A percentile compares a stretch with the other conserved stretches of the same genome.
phyloP scores from a whole-genome alignment of 1,140 invertebrate species.

The Eriosoma lanigerum region DNA sequence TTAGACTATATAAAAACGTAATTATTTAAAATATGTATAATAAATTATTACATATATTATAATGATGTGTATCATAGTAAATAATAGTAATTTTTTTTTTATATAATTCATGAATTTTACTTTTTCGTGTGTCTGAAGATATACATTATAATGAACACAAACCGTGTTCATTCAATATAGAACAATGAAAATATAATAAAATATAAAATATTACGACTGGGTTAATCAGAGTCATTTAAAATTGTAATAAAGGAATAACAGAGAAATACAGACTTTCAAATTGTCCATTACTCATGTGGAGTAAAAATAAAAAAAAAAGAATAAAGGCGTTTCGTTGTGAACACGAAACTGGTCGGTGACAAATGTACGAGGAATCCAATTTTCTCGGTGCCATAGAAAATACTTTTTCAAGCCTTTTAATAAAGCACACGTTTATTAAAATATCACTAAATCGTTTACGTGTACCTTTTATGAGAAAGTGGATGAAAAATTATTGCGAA shows the following conservation, averaged over 20 bases:
- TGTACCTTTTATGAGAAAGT: neutral
- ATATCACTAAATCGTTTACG: slow-evolving; percentile 15
- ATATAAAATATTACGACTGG: no score
- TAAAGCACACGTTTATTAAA: slow-evolving; percentile 15
- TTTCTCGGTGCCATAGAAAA: slow-evolving; percentile 2
- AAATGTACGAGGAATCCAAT: slow-evolving; percentile 23
- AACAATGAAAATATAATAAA: no score
- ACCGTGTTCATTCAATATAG: no score
- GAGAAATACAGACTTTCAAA: neutral
- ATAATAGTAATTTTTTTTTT: neutral
- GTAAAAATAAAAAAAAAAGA: neutral
- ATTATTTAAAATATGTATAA: no score
- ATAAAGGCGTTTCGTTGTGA: neutral
- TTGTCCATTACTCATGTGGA: neutral
- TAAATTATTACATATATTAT: neutral
- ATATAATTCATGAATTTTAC: no score
- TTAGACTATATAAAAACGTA: no score
- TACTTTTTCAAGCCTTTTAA: slow-evolving; percentile 10
- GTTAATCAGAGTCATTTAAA: neutral
- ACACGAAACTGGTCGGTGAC: slow-evolving; percentile 4
- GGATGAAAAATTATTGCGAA: slow-evolving; percentile 9
- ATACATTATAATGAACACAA: no score
- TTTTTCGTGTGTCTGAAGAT: no score
- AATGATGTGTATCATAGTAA: no score
- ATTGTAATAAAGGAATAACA: neutral